A percentile compares a stretch with the other conserved stretches of the same genome.
These are phyloP conservation scores for Caenorhabditis parvicauda DNA, from an alignment of 2,888 invertebrate genomes.

Conservation along the genomic window DNA sequence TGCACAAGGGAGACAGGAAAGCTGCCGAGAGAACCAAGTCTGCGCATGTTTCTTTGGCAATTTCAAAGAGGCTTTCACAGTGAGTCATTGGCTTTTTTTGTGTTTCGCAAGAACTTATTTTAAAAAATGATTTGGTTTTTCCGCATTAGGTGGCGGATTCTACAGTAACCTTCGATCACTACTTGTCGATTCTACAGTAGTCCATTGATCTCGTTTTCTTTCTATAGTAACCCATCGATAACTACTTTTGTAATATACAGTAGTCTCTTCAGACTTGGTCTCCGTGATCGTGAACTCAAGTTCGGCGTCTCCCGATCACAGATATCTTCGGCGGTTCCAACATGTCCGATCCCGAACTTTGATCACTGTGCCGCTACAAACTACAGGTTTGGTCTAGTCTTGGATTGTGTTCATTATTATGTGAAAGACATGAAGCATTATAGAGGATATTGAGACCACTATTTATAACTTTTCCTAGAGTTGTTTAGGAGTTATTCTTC, in stretches of 20 bases:
- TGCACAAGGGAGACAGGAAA: constrained; percentile 34
- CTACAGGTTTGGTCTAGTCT: constrained; percentile 36
- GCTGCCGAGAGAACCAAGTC: constrained; percentile 39
- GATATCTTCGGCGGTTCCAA: constrained; percentile 40
- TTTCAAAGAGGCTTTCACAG: constrained; percentile 38
- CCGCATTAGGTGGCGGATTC: neutral
- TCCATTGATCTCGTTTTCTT: neutral
- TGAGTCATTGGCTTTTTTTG: constrained; percentile 1
- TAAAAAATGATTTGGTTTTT: neutral
- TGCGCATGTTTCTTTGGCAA: constrained; percentile 36
- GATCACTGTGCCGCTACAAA: constrained; percentile 39
- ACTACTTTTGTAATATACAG: neutral
- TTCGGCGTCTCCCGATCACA: constrained; percentile 42
- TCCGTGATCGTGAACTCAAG: constrained; percentile 41
- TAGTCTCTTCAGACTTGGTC: constrained; percentile 30
- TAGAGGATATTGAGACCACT: too few species aligned
- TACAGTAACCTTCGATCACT: neutral
- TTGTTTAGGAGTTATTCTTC: too few species aligned
- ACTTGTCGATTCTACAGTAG: neutral
- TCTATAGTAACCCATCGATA: too few species aligned
- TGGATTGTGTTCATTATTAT: neutral
- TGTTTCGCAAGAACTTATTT: neutral
- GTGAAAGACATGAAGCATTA: neutral
- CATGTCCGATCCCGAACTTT: constrained; percentile 38
- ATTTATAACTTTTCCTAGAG: too few species aligned